Conservation (phyloP, 2,797 vertebrate genomes). For the Danio aesculapii region DNA sequence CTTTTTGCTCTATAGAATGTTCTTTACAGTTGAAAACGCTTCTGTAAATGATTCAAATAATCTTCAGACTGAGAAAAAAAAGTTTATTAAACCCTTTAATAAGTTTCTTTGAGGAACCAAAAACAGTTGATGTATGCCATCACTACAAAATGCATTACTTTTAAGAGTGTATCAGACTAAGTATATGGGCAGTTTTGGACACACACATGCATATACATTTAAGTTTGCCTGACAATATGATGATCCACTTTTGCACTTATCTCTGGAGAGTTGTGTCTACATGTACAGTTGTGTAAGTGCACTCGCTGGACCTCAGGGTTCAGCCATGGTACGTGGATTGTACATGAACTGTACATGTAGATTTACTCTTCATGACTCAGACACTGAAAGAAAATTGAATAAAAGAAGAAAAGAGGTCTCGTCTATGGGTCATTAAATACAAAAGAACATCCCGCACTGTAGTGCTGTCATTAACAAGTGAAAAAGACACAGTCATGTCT, state of each 20-base stretch:
- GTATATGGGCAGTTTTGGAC: neutral
- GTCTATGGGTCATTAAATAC: conserved; percentile 12
- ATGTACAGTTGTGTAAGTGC: conserved; percentile 13
- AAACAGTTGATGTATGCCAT: too few species aligned
- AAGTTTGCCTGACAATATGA: neutral
- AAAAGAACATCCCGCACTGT: conserved; percentile 4
- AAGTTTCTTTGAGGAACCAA: too few species aligned
- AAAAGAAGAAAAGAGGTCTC: conserved; percentile 23
- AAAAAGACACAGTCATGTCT: conserved; percentile 17
- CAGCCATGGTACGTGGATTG: neutral
- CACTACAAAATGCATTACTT: too few species aligned
- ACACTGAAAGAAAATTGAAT: conserved; percentile 26
- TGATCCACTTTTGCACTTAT: neutral
- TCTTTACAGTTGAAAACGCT: too few species aligned
- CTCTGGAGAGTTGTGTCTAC: neutral
- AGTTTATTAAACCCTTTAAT: too few species aligned
- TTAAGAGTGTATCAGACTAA: neutral
- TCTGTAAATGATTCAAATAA: too few species aligned
- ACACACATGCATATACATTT: neutral
- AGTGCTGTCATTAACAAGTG: conserved; percentile 21
- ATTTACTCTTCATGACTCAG: conserved; percentile 31
- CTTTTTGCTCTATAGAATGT: too few species aligned
- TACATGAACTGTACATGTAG: conserved; percentile 12
- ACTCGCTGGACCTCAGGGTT: neutral
- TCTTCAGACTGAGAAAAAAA: too few species aligned